Base-by-base conservation (phyloP, 2,113 vertebrate genomes). In the Girardinichthys multiradiatus region DNA sequence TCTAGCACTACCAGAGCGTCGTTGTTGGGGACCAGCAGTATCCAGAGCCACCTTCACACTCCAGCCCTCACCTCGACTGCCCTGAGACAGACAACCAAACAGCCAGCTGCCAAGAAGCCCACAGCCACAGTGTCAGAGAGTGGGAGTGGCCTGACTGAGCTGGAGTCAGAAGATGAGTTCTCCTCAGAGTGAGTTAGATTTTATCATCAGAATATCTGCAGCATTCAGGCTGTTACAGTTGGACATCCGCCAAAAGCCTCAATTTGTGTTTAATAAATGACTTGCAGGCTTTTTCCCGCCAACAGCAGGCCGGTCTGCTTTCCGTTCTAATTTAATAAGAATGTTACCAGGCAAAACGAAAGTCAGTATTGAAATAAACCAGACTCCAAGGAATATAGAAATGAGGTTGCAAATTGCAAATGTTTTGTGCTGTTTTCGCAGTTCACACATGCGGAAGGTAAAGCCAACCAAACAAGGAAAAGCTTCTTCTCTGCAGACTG, bases 41-140 rank as follows among this genome's bases (percentile, higher is more conserved):
- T 92, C 63, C 70, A 45, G 33, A 85, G 64, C 68, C 82, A 30
- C 45, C 60, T 92, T 66, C 63, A 51, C 62, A 87, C 78, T 6
- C 92, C 92, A 0, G 87, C 89, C 4, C 74, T 94, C 57, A 95
- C 94, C 14, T 96, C 96, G 37, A 96, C 96, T 0, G 62, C 79
- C 6, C 80, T 92, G 86, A 94, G 79, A 72, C 69, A 67, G 28
- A 72, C 82, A 1, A 5, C 17, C 31, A 72, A 61, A 13, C 37
- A 9, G 15, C 27, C 10, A 19, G 15, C 51, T 68, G 13, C 70
- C 64, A 37, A 24, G 5, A 74, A 66, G 10, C 31, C 30, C 62
- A 57, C 6, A 26, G 31, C 54, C 19, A 0, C 61, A 15, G 28
- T 57, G 59, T 81, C 64, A 0, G 77, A 82, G 30, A 29, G n/a